A percentile compares a stretch with the other conserved stretches of the same genome.
Evolutionary conservation across 1,140 invertebrate species (phyloP).

Genomic region (Meloidogyne exigua): DNA sequence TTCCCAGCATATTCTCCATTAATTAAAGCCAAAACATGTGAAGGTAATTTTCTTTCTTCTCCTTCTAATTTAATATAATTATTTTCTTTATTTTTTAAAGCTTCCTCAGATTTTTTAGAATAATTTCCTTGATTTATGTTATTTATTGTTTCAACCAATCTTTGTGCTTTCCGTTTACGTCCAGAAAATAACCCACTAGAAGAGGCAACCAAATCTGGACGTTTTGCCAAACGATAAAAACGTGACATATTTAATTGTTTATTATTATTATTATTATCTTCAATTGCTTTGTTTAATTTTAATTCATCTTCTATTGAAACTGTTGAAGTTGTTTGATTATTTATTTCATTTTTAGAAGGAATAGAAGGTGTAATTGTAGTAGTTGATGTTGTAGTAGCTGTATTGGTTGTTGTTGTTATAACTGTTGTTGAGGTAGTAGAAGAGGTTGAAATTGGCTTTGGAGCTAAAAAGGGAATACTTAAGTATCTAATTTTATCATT

Average conservation of each 20-base stretch:
- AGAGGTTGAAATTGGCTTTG: not conserved
- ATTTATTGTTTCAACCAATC: too few species aligned
- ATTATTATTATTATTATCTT: too few species aligned
- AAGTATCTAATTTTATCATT: too few species aligned
- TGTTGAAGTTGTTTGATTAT: not conserved
- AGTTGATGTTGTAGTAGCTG: conserved; percentile 11
- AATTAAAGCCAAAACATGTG: conserved; percentile 23
- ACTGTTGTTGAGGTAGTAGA: not conserved
- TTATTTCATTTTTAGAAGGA: not conserved
- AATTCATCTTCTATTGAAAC: not conserved
- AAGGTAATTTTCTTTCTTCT: not conserved
- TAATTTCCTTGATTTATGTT: not conserved
- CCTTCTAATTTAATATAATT: too few species aligned
- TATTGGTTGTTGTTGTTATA: conserved; percentile 39
- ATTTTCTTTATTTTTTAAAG: not conserved
- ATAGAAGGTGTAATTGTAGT: not conserved
- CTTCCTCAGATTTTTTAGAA: conserved; percentile 3
- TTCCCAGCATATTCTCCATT: not conserved
- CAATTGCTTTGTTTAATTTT: not conserved
- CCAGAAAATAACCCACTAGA: not conserved
- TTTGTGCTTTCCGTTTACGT: not conserved
- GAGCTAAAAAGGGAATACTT: too few species aligned
- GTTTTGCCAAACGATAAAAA: conserved; percentile 42
- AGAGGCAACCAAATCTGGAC: conserved; percentile 1
- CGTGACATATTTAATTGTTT: conserved; percentile 59